phyloP scores from a whole-genome alignment of 2,113 vertebrate genomes.

The Anoura caudifer region DNA sequence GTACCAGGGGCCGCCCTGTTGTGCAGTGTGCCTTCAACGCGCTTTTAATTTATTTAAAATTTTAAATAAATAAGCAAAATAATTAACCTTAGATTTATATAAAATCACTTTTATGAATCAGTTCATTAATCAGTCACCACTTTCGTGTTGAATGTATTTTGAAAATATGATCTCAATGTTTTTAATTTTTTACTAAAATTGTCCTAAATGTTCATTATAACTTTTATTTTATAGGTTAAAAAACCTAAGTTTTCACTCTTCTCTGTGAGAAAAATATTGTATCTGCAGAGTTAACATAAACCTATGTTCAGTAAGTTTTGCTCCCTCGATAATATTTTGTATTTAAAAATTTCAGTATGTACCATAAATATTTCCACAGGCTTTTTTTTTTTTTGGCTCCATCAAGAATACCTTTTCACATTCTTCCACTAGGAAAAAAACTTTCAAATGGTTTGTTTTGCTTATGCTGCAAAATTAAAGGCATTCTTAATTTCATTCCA shows the following conservation, averaged over 20 bases:
- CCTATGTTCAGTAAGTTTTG: neutral
- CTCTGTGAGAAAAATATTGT: neutral
- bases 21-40: too few relatives aligned
- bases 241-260: neutral
- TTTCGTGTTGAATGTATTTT: neutral
- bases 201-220: neutral
- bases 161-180: neutral
- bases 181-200: neutral
- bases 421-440: neutral
- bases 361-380: neutral
- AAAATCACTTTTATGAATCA: neutral
- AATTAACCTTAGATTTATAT: neutral
- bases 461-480: neutral
- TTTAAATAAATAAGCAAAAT: neutral
- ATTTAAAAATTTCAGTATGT: neutral
- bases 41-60: neutral
- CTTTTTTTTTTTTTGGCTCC: neutral
- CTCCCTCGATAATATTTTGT: neutral
- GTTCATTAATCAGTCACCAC: neutral
- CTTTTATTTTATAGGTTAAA: neutral
- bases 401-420: neutral
- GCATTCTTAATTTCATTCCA: neutral
- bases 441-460: neutral
- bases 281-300: neutral
- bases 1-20: too few relatives aligned